Conservation (phyloP, 2,113 vertebrate genomes). For the Oryzias woworae region DNA sequence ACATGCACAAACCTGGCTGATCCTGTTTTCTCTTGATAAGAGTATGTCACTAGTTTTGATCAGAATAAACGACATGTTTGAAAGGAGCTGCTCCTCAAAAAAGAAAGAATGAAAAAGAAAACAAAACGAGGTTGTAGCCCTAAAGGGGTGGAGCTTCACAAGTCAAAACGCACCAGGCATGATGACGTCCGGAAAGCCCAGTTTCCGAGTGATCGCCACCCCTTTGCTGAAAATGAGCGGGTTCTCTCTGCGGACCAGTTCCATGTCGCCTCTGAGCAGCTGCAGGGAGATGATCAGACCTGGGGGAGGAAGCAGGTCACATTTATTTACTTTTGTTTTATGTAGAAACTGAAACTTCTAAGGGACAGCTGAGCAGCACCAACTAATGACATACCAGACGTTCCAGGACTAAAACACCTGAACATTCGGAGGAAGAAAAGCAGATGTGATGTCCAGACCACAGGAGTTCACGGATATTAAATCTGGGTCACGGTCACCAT, state of each 20-base stretch:
- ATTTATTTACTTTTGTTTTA: not conserved
- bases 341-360: not conserved
- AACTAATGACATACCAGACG: not conserved
- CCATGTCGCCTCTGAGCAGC: constrained; percentile 82
- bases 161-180: constrained; percentile 80
- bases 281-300: constrained; percentile 88
- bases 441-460: too few relatives aligned
- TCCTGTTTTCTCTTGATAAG: too few relatives aligned
- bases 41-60: too few relatives aligned
- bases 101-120: too few relatives aligned
- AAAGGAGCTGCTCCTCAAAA: too few relatives aligned
- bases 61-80: too few relatives aligned
- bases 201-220: constrained; percentile 82
- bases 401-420: not conserved
- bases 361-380: not conserved
- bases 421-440: not conserved
- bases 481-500: not conserved
- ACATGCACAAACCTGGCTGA: too few relatives aligned
- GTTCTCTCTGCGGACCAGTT: constrained; percentile 80
- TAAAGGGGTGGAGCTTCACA: too few relatives aligned
- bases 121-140: too few relatives aligned
- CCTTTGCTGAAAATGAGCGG: constrained; percentile 81
- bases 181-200: constrained; percentile 87
- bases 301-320: constrained; percentile 36
- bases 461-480: not conserved